Base-by-base conservation (phyloP, 1,140 invertebrate species). In the Leucophenga varia region DNA sequence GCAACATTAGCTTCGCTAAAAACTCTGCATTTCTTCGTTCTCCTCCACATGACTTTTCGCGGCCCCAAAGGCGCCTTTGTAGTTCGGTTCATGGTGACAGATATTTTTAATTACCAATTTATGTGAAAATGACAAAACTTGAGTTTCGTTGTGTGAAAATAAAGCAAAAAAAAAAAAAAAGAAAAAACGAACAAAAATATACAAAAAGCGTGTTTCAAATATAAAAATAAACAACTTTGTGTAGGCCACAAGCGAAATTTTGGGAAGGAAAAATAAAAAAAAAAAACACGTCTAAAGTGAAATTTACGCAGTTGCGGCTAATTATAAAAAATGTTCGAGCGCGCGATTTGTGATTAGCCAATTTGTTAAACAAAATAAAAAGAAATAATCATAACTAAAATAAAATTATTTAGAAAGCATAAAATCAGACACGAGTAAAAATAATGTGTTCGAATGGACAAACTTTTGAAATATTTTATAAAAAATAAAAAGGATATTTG, bases 111-210 rank as follows among this genome's bases (percentile, higher is more conserved):
- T 28, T 41, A 16, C 6, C 39, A 41, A 41, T 30, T 41, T 41
- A 41, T 41, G 14, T 41, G 39, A 41, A 41, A 28, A 14, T 41
- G 39, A 17, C 39, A 41, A 30, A 41, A 35, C 14, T 17, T 35
- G 3, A 35, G 18, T 16, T 16, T 35, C 14, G 18, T 16, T 35
- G 14, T 35, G 18, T 13, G 3, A 35, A 2, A 42, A 31, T 12
- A 3, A 42, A 31, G 32, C 40, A 17, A 42, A 42, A 17, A 38
- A 19, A 38, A 38, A 18, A 38, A 37, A 6, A 17, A 12, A 12
- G n/a, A 38, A 8, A 8, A 12, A 38, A 5, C 36, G 21, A 9
- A 38, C 28, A 42, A 31, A 28, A 13, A 35, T 16, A 16, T 16
- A 16, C 32, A 35, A 17, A 28, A 42, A 25, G 40, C 30, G 25